A percentile compares a stretch with the other conserved stretches of the same genome.
Evolutionary conservation across 1,140 invertebrate species (phyloP).

Genomic region (Diorhabda elongata): DNA sequence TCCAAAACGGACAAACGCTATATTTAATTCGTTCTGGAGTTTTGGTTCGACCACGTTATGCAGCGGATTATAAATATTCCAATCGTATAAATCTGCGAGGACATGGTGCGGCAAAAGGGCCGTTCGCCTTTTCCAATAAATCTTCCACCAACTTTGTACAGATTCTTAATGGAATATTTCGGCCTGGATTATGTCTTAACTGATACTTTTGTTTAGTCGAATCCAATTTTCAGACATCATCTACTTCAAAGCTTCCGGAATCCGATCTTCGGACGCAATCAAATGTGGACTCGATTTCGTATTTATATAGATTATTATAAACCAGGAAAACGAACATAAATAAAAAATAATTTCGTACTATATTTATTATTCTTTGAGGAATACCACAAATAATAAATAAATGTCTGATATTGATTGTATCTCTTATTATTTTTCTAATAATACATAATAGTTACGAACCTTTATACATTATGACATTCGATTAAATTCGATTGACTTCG

Average conservation of each 20-base stretch:
- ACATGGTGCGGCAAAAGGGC: slow-evolving; percentile 21
- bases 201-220: slow-evolving; percentile 25
- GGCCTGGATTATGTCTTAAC: slow-evolving; percentile 19
- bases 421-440: too few species aligned
- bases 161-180: slow-evolving; percentile 25
- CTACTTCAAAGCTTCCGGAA: slow-evolving; percentile 15
- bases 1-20: slow-evolving; percentile 14
- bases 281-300: slow-evolving; percentile 12
- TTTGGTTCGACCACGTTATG: slow-evolving; percentile 13
- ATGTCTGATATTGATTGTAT: too few species aligned
- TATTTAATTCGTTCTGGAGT: slow-evolving; percentile 21
- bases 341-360: too few species aligned
- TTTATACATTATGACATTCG: too few species aligned
- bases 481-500: too few species aligned
- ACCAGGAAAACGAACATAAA: not conserved
- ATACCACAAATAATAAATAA: too few species aligned
- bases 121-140: slow-evolving; percentile 17
- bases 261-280: slow-evolving; percentile 8
- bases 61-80: slow-evolving; percentile 26
- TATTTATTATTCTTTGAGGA: too few species aligned
- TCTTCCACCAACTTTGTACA: slow-evolving; percentile 17
- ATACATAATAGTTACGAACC: too few species aligned
- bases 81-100: slow-evolving; percentile 21
- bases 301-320: not conserved
- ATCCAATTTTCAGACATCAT: slow-evolving; percentile 19